Base-by-base conservation (phyloP, 1,140 invertebrate genomes). In the Hylaeus anthracinus region DNA sequence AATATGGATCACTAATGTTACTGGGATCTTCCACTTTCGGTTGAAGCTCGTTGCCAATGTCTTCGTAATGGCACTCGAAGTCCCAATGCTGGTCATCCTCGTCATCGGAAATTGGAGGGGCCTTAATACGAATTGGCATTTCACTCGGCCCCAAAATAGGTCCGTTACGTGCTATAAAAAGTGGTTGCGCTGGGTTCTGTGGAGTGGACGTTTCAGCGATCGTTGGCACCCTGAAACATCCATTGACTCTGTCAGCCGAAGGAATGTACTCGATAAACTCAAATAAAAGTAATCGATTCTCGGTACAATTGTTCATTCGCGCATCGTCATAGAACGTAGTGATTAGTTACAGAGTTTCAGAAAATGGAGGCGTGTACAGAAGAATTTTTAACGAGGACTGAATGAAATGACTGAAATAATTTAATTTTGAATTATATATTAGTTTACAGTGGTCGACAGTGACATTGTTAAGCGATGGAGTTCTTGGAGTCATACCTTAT, bases 231-330 rank as follows among this genome's bases (percentile, higher is more conserved):
- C 77, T 79, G 77, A 79, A 79, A 79, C 77, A 79, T 8, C 70
- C 70, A 73, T 65, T 79, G 15, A 39, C 73, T 79, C 73, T 73
- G 70, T 79, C 61, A 79, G 48, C 65, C 45, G n/a, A 51, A 71
- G 10, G 10, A 15, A 56, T 10, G 12, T 10, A 5, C 1, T 9
- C 14, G 0, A 64, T 43, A 51, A 51, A 51, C 43, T n/a, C 6
- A 10, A 2, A 15, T 67, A 9, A 37, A 53, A 12, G 51, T 2
- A 64, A 43, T 43, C 14, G 15, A 43, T 43, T 12, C 2, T 12
- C 39, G 6, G 12, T 51, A 43, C 3, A 0, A 3, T 45, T 12
- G 15, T n/a, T 41, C 69, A n/a, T 65, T 55, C n/a, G 51, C 65
- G 1, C n/a, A 8, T 12, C 3, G 14, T 56, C 1, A 12, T 63